A percentile compares a stretch with the other conserved stretches of the same genome.
Evolutionary conservation across 2,888 invertebrate species (phyloP).

Genomic region (Orchesellides sinensis): DNA sequence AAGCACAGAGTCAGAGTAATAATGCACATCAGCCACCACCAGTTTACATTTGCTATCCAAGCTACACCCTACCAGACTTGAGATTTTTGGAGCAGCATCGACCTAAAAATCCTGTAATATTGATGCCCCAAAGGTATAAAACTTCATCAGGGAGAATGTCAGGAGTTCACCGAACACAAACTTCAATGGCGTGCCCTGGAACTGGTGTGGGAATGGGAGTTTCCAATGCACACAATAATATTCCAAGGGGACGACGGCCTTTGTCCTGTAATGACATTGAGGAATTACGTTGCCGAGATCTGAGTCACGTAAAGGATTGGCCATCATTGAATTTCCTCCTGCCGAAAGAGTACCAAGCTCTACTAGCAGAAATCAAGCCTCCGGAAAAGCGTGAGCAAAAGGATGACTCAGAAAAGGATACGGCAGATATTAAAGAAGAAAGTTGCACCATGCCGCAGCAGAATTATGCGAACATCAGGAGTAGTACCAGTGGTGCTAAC

Average conservation of each 20-base stretch:
- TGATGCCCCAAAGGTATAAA: constrained; percentile 83
- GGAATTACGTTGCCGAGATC: constrained; percentile 86
- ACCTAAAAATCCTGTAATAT: constrained; percentile 81
- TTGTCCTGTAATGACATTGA: constrained; percentile 91
- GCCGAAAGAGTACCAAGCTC: constrained; percentile 88
- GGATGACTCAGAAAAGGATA: constrained; percentile 55
- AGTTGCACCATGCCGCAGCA: constrained; percentile 47
- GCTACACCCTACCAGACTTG: constrained; percentile 92
- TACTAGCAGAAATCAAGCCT: constrained; percentile 84
- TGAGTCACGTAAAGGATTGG: constrained; percentile 94
- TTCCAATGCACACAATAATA: constrained; percentile 30
- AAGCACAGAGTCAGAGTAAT: constrained; percentile 39
- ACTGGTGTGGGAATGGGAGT: constrained; percentile 75
- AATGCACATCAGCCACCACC: constrained; percentile 77
- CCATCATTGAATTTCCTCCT: constrained; percentile 92
- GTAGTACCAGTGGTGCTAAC: background rate
- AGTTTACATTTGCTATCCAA: constrained; percentile 93
- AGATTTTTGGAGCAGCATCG: constrained; percentile 82
- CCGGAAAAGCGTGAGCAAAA: constrained; percentile 68
- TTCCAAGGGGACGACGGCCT: constrained; percentile 78
- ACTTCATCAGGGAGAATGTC: constrained; percentile 64
- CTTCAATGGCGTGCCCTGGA: constrained; percentile 65
- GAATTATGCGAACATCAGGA: constrained; percentile 26
- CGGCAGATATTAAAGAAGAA: constrained; percentile 63
- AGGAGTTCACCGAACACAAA: constrained; percentile 48